Evolutionary conservation across 2,113 vertebrate genomes (phyloP).

Genomic region (Theristicus caerulescens): DNA sequence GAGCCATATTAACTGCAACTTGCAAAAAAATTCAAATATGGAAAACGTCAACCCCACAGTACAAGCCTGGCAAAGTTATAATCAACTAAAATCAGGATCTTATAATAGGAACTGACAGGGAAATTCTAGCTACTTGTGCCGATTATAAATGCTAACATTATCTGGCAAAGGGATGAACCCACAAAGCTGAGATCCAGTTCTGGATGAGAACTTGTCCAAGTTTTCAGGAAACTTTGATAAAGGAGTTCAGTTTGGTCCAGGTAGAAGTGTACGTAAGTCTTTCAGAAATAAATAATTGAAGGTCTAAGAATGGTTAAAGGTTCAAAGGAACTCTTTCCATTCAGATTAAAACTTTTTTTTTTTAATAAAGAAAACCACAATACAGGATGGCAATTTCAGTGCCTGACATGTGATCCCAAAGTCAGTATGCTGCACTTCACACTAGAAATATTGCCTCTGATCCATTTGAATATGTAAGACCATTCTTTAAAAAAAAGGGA

Average conservation of each 20-base stretch:
- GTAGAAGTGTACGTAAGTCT: neutral
- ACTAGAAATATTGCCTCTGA: neutral
- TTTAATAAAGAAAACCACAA: neutral
- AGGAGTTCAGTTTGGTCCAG: neutral
- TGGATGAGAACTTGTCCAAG: neutral
- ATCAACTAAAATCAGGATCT: slow-evolving; percentile 24
- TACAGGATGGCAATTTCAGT: neutral
- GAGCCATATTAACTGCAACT: slow-evolving; percentile 27
- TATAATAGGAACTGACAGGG: slow-evolving; percentile 50
- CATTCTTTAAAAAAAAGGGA: neutral
- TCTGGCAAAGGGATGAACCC: neutral
- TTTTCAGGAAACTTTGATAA: neutral
- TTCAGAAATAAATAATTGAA: neutral
- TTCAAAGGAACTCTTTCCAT: neutral
- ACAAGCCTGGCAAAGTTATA: slow-evolving; percentile 44
- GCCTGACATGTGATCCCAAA: neutral
- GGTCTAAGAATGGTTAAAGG: neutral
- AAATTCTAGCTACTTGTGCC: slow-evolving; percentile 55
- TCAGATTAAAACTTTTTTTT: neutral
- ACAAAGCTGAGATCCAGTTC: neutral
- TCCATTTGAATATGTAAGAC: neutral
- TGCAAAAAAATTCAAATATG: neutral
- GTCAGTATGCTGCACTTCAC: neutral
- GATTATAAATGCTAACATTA: neutral
- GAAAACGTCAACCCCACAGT: slow-evolving; percentile 29